A percentile compares a stretch with the other conserved stretches of the same genome.
Evolutionary conservation across 2,797 vertebrate species (phyloP).

Genomic region (Pangasius krempfi): DNA sequence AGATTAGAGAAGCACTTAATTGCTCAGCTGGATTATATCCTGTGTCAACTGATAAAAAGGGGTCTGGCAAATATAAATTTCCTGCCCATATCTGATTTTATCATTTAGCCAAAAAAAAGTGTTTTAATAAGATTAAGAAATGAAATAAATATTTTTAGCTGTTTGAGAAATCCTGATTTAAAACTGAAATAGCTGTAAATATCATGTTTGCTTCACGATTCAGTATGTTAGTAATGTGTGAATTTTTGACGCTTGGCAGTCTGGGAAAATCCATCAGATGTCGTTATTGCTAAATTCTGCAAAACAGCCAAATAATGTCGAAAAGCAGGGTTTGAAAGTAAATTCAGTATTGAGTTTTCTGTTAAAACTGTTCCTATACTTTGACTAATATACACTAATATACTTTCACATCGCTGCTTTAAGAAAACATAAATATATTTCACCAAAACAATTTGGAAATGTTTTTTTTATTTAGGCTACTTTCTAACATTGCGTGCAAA

Average conservation of each 20-base stretch:
- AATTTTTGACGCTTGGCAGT: background rate
- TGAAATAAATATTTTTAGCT: background rate
- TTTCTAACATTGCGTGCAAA: background rate
- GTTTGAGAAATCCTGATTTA: background rate
- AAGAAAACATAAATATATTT: background rate
- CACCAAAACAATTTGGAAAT: too few relatives aligned
- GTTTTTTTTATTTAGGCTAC: background rate
- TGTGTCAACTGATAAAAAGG: background rate
- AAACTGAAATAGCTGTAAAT: background rate
- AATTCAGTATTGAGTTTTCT: background rate
- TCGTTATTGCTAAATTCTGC: too few relatives aligned
- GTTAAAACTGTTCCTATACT: background rate
- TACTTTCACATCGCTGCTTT: background rate
- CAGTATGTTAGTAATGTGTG: background rate
- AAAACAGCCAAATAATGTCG: background rate
- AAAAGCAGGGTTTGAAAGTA: background rate
- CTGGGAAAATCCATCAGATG: background rate
- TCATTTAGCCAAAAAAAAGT: background rate
- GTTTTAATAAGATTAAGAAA: background rate
- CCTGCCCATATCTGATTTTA: background rate
- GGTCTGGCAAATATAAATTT: background rate
- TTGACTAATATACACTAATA: background rate
- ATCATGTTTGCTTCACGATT: background rate
- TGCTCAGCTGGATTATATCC: background rate
- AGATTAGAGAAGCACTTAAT: slow-evolving; percentile 35